Percentiles rank a stretch among this genome's conserved stretches.
Conservation (phyloP, 2,888 invertebrate genomes). For the Caenorhabditis uteleia region DNA sequence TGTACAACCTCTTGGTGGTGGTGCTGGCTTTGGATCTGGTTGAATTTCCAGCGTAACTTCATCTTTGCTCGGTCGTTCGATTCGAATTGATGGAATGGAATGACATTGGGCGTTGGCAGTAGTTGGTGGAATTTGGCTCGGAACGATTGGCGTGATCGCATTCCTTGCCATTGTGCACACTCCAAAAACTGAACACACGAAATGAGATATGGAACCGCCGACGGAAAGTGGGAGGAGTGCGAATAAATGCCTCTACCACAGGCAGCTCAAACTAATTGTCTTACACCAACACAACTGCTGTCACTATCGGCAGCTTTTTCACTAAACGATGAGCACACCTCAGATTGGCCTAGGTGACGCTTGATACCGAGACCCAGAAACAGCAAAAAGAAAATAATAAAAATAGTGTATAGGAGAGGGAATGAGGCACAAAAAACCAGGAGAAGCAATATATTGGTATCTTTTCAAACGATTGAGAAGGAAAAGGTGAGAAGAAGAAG, state of each 20-base stretch:
- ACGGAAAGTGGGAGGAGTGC: slow-evolving; percentile 23
- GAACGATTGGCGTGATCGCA: slow-evolving; percentile 26
- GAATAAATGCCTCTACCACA: slow-evolving; percentile 37
- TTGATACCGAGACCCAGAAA: slow-evolving; percentile 30
- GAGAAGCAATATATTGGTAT: no score
- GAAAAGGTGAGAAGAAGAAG: slow-evolving; percentile 17
- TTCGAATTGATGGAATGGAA: slow-evolving; percentile 31
- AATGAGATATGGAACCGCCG: not conserved
- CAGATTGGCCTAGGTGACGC: slow-evolving; percentile 20
- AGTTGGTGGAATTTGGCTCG: slow-evolving; percentile 20
- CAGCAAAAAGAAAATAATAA: not conserved
- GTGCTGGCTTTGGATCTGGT: slow-evolving; percentile 16
- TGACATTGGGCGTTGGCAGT: slow-evolving; percentile 14
- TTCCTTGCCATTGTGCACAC: slow-evolving; percentile 42
- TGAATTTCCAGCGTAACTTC: slow-evolving; percentile 16
- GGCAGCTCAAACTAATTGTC: slow-evolving; percentile 43
- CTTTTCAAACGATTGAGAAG: no score
- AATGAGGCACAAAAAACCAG: not conserved
- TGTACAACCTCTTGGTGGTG: slow-evolving; percentile 22
- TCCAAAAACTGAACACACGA: not conserved
- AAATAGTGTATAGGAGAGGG: not conserved
- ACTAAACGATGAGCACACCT: slow-evolving; percentile 34
- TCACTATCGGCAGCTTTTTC: slow-evolving; percentile 29
- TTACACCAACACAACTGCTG: slow-evolving; percentile 44
- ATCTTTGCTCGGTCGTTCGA: slow-evolving; percentile 19